phyloP scores from a whole-genome alignment of 2,888 invertebrate species.

The Drosophila sordidula region DNA sequence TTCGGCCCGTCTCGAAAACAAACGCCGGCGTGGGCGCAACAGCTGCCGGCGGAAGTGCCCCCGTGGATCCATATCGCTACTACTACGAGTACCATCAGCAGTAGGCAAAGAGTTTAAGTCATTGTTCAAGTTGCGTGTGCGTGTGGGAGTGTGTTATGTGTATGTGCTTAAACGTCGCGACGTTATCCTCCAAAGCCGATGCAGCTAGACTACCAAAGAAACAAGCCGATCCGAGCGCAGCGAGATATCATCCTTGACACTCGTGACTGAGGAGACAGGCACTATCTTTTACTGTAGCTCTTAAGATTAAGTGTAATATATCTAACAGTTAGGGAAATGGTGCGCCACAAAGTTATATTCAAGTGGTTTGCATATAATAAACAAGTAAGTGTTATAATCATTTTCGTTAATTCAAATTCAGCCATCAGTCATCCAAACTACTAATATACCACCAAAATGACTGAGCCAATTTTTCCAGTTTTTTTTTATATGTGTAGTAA shows the following conservation, averaged over 20 bases:
- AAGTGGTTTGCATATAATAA: conserved; percentile 34
- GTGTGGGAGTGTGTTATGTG: conserved; percentile 9
- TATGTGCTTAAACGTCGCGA: conserved; percentile 20
- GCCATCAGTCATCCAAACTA: not conserved
- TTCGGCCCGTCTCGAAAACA: conserved; percentile 87
- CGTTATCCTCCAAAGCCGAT: conserved; percentile 27
- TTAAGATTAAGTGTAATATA: conserved; percentile 56
- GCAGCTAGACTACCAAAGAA: conserved; percentile 77
- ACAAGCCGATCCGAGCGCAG: conserved; percentile 33
- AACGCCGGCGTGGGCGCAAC: conserved; percentile 70
- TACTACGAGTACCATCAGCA: conserved; percentile 86
- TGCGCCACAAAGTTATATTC: conserved; percentile 17
- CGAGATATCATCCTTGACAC: conserved; percentile 19
- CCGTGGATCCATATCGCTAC: conserved; percentile 88
- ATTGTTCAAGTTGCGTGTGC: conserved; percentile 24
- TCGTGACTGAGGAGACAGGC: conserved; percentile 38
- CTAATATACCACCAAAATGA: not conserved
- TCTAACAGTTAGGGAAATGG: conserved; percentile 14
- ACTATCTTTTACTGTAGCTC: conserved; percentile 50
- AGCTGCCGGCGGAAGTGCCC: conserved; percentile 77
- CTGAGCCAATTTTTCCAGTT: not conserved
- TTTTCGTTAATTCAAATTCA: not conserved
- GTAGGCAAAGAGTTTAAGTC: conserved; percentile 31
- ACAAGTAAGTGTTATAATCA: conserved; percentile 34
- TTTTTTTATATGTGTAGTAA: not conserved